Evolutionary conservation across 2,888 invertebrate genomes (phyloP).

Genomic region (Bedellia somnulentella): DNA sequence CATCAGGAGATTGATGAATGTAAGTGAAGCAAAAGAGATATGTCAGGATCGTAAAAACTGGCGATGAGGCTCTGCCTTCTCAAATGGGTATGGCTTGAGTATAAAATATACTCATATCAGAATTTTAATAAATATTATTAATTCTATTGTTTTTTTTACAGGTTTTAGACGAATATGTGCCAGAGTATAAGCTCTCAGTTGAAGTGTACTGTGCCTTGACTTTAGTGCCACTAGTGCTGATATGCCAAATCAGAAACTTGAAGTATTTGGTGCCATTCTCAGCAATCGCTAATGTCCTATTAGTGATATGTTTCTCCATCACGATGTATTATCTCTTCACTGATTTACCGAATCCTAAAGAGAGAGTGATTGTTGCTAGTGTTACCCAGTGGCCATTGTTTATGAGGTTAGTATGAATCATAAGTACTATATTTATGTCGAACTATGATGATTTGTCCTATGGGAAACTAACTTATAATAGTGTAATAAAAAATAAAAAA

Average conservation of each 20-base stretch:
- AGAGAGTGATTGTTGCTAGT: slow-evolving; percentile 48
- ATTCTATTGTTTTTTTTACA: slow-evolving; percentile 28
- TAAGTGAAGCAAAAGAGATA: too few relatives aligned
- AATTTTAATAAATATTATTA: too few relatives aligned
- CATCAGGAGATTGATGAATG: too few relatives aligned
- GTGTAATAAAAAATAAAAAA: too few relatives aligned
- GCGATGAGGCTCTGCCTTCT: too few relatives aligned
- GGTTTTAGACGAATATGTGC: slow-evolving; percentile 50
- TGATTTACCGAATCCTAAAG: slow-evolving; percentile 32
- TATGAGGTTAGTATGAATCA: slow-evolving; percentile 57
- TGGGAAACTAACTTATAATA: too few relatives aligned
- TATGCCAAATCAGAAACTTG: slow-evolving; percentile 75
- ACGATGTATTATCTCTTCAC: slow-evolving; percentile 81
- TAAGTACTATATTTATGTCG: too few relatives aligned
- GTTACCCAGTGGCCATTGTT: slow-evolving; percentile 76
- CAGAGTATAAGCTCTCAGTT: slow-evolving; percentile 50
- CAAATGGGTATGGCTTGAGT: too few relatives aligned
- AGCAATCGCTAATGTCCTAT: slow-evolving; percentile 78
- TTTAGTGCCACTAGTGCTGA: slow-evolving; percentile 68
- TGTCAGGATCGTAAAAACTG: too few relatives aligned
- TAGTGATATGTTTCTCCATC: slow-evolving; percentile 75
- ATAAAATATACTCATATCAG: too few relatives aligned
- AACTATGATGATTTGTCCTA: too few relatives aligned
- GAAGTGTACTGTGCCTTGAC: slow-evolving; percentile 68
- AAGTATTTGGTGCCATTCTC: slow-evolving; percentile 89